Base-by-base conservation (phyloP, 2,888 invertebrate genomes). In the Apamea crenata region DNA sequence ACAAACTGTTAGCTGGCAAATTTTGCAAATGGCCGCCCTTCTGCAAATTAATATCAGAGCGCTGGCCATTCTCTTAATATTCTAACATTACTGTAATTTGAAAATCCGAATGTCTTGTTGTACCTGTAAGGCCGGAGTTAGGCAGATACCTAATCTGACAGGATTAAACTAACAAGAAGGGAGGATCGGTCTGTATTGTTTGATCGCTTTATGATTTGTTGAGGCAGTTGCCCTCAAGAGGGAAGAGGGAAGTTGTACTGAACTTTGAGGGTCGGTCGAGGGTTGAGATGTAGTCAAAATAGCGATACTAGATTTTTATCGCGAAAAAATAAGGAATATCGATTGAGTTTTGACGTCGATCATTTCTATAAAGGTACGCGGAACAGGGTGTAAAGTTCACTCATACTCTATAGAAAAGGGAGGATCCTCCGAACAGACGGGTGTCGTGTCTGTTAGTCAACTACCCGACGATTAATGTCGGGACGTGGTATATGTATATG, bases 191-290 rank as follows among this genome's bases (percentile, higher is more conserved):
- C 36, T 76, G 61, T 78, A 84, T 84, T 87, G 86, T 86, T 83
- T 85, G 90, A 90, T 89, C 87, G 86, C 80, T 89, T 88, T 88
- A 87, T 85, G 81, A 89, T 89, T 88, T 84, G 88, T 88, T 82
- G 71, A 76, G 84, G 84, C 81, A 76, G 80, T 77, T 69, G 47
- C 56, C 59, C 83, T 82, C 79, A 25, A 59, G 87, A 76, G 81
- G 65, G 61, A 21, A 32, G 36, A 66, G 53, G 78, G 7, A 81
- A 83, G 69, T 87, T 81, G 40, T 47, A 53, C 44, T 68, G 63
- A 83, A 80, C 78, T 87, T 88, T 81, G 69, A 71, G 69, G 53
- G 56, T 56, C 67, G 56, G 40, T 76, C 40, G 53, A 75, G 32
- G 61, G 53, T 18, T 66, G 18, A 40, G 53, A 70, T 56, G 47